Evolutionary conservation across 2,888 invertebrate genomes (phyloP).

Genomic region (Coenonympha arcania): DNA sequence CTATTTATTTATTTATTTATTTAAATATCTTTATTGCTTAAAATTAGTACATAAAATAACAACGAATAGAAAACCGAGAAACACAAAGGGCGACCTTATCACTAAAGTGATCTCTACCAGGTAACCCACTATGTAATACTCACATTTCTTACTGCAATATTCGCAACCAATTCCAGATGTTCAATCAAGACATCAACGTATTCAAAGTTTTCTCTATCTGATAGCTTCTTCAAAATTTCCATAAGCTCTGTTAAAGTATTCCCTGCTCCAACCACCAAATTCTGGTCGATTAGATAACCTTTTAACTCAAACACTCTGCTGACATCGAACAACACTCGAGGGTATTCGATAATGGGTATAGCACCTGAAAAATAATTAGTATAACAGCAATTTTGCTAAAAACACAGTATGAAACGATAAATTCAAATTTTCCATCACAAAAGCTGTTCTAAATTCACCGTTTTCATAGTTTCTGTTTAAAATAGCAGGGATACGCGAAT

Average conservation of each 20-base stretch:
- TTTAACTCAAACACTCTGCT: slow-evolving; percentile 73
- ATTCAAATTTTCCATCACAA: too few relatives aligned
- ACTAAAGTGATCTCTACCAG: too few relatives aligned
- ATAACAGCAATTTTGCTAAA: too few relatives aligned
- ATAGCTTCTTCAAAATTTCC: slow-evolving; percentile 48
- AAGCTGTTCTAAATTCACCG: too few relatives aligned
- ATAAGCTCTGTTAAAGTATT: slow-evolving; percentile 65
- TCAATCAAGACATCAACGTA: slow-evolving; percentile 71
- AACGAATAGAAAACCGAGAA: too few relatives aligned
- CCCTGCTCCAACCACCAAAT: slow-evolving; percentile 71
- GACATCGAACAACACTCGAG: slow-evolving; percentile 76
- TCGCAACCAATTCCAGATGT: slow-evolving; percentile 78
- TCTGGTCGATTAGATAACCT: slow-evolving; percentile 44
- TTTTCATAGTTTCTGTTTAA: too few relatives aligned
- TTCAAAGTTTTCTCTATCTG: slow-evolving; percentile 52
- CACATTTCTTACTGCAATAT: slow-evolving; percentile 73
- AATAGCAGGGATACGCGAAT: too few relatives aligned
- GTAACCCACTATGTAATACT: slow-evolving; percentile 9
- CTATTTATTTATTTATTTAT: background rate
- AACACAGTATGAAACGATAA: too few relatives aligned
- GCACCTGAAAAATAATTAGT: slow-evolving; percentile 51
- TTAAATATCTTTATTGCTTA: background rate
- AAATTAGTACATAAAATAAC: too few relatives aligned
- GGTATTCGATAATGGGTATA: slow-evolving; percentile 46
- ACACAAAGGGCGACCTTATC: too few relatives aligned